Evolutionary conservation across 2,888 invertebrate genomes (phyloP).

Genomic region (Agelastica alni): DNA sequence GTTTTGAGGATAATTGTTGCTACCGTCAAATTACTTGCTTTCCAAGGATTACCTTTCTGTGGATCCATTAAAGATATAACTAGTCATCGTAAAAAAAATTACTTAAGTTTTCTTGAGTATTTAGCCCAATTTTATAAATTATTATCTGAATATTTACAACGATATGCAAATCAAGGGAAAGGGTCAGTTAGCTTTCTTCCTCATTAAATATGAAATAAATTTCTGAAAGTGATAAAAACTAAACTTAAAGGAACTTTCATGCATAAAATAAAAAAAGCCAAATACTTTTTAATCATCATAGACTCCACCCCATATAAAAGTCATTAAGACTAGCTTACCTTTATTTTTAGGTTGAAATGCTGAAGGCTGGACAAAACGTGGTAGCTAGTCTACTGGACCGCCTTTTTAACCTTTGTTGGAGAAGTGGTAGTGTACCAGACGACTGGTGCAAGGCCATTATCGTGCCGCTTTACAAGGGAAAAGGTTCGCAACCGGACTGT

Average conservation of each 20-base stretch:
- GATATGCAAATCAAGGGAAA: no score
- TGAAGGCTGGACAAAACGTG: no score
- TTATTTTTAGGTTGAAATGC: conserved; percentile 16
- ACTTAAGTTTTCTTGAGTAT: conserved; percentile 8
- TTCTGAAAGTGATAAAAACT: background rate
- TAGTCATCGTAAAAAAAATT: conserved; percentile 1
- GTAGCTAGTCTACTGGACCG: no score
- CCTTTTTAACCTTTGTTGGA: no score
- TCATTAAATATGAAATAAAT: conserved; percentile 3
- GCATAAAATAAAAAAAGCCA: conserved; percentile 5
- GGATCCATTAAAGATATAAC: background rate
- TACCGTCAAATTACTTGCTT: background rate
- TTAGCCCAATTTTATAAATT: conserved; percentile 6
- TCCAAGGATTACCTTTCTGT: background rate
- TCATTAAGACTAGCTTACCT: conserved; percentile 10
- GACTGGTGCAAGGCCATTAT: no score
- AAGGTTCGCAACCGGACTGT: no score
- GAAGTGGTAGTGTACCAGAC: no score
- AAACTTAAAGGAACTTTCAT: background rate
- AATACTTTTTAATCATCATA: conserved; percentile 11
- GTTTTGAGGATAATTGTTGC: background rate
- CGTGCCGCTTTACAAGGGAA: no score
- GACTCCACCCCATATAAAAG: conserved; percentile 8
- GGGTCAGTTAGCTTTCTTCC: background rate
- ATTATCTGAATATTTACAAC: background rate